Evolutionary conservation across 2,113 vertebrate genomes (phyloP), one percentile per base, ranked within the genome.

Genomic region (Danio rerio): DNA sequence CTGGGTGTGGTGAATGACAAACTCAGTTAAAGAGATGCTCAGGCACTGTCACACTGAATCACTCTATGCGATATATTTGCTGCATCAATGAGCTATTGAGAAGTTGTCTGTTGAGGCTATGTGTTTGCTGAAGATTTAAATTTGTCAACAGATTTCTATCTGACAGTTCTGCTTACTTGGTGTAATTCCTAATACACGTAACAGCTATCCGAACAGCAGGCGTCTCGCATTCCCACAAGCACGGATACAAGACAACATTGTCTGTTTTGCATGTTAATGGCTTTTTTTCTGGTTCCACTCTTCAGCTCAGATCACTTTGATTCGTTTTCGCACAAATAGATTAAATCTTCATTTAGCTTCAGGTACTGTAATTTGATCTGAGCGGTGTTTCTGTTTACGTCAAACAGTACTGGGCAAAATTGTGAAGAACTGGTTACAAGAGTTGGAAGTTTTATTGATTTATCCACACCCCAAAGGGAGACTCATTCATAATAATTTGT

Each of bases 161-260:
- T 58, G 18, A 45, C 62, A 72, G 78, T 63, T 80, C 61, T 40
- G 16, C 65, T 59, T 59, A 12, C 66, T 61, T 74, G 58, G 65
- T 56, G 52, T 53, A 11, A 7, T 49, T 82, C 59, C 43, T 62
- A 63, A 56, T 75, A 63, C 70, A 63, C 21, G 31, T 61, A 56
- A 72, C 59, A 70, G 75, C 74, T 78, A 69, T 77, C 73, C 5
- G 63, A 77, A 77, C 73, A 78, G 75, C 74, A 61, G 82, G 82
- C 75, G 15, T 55, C n/a, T 77, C 63, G 7, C 20, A 0, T 18
- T 63, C 72, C 49, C 18, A 63, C 62, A 75, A 82, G 62, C 43
- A 5, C 1, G 13, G 20, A 49, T 49, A 31, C 18, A 63, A 50
- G 58, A 21, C 40, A 76, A 61, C 42, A 43, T n/a, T n/a, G 9